Base-by-base conservation (phyloP, 2,888 invertebrate species). In the Rhabditophanes sp. region DNA sequence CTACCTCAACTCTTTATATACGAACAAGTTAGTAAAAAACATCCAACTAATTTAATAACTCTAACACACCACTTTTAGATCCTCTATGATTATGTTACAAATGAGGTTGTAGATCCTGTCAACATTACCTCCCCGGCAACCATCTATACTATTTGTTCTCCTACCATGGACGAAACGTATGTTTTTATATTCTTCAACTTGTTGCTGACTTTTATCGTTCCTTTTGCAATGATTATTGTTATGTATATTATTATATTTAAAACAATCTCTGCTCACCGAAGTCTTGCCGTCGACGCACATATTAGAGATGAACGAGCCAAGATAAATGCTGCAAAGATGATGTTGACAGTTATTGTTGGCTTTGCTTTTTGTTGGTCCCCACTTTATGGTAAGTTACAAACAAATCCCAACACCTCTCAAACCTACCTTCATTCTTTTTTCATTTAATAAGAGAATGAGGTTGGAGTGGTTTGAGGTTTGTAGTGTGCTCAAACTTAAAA, bases 301-400 rank as follows among this genome's bases (percentile, higher is more conserved):
- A 49, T 48, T 16, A 42, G 61, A 12, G 63, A 63, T 28, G 58
- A 62, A 29, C 32, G 63, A 17, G 50, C 56, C 14, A 59, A 60
- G 41, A 38, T 63, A n/a, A 47, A 59, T 9, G 57, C 62, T 2
- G 62, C 63, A 11, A 50, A 56, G 3, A 63, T 63, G 63, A 63
- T 63, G 63, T 41, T 61, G 23, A 58, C 59, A 3, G 63, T 62
- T 6, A 63, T 63, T 11, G 46, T 62, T n/a, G 42, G 56, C 1
- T 63, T 64, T 37, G 47, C 55, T 11, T 32, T 54, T 6, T 64
- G 64, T 32, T 63, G 63, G 63, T 36, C 49, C 5, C 63, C 63
- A 2, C 41, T 63, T 8, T 62, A 64, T 37, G 48, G 54, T 55
- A 24, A 41, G 41, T 37, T 22, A 12, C 25, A 30, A 21, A 18